phyloP scores from a whole-genome alignment of 2,888 invertebrate genomes.

The Aspidapion aeneum region DNA sequence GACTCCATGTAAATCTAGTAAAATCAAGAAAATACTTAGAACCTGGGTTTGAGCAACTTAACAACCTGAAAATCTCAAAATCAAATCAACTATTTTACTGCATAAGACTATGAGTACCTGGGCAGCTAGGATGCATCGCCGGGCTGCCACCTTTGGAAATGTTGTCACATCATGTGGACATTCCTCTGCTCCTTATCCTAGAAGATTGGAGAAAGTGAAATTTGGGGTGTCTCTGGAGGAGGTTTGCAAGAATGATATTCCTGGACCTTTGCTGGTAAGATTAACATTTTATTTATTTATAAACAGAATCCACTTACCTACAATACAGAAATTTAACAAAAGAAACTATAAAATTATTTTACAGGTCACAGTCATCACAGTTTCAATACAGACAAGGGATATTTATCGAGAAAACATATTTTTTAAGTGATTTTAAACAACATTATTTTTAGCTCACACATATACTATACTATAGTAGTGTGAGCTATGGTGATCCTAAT shows the following conservation, averaged over 20 bases:
- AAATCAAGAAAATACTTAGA: too few relatives aligned
- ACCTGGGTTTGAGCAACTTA: not conserved
- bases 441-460: too few relatives aligned
- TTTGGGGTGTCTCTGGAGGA: conserved; percentile 89
- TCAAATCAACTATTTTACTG: not conserved
- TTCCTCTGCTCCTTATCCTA: conserved; percentile 77
- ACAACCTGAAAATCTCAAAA: not conserved
- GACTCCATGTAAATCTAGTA: not conserved
- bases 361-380: too few relatives aligned
- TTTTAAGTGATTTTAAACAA: too few relatives aligned
- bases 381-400: too few relatives aligned
- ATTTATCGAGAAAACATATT: too few relatives aligned
- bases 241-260: conserved; percentile 94
- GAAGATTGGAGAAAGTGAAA: conserved; percentile 88
- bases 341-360: too few relatives aligned
- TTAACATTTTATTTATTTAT: too few relatives aligned
- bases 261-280: conserved; percentile 85
- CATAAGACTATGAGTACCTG: conserved; percentile 71
- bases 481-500: too few relatives aligned
- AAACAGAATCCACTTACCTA: too few relatives aligned
- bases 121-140: conserved; percentile 88
- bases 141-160: conserved; percentile 86
- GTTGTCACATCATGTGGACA: conserved; percentile 91
- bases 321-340: conserved; percentile 21
- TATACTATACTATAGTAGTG: too few relatives aligned